Base-by-base conservation (phyloP, 1,140 invertebrate genomes). In the Aphelinus atriplicis region DNA sequence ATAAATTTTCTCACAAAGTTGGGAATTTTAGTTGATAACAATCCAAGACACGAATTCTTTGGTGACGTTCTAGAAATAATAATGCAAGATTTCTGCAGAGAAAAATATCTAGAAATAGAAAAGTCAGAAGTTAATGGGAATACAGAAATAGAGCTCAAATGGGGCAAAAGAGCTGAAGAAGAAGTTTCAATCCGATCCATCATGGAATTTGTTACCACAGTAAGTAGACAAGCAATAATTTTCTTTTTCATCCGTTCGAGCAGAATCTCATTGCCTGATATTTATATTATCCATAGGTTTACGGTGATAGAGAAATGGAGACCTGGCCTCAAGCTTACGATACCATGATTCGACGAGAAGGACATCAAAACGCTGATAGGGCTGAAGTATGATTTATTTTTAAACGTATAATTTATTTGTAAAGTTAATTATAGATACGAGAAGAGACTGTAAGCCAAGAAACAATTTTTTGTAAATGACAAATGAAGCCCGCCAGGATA, bases 41-140 rank as follows among this genome's bases (percentile, higher is more conserved):
- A 68, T 53, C 64, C 75, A n/a, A n/a, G 1, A 2, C 78, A 82
- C 66, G 46, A 73, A 7, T 78, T 80, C 4, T 86, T 86, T 78
- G 84, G 84, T 10, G 64, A 85, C 58, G 75, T 84, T 3, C 75
- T 82, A 2, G 53, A 78, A 0, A 74, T 82, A 43, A 66, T 86
- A 63, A 77, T 80, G 47, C n/a, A 87, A 85, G 80, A 82, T 6
- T 87, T 86, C 70, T 77, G 82, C 26, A 77, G 73, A 26, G 80
- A 84, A 63, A 78, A 71, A 62, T 86, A 86, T 62, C 64, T 86
- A 2, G 63, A 79, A 2, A 0, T 57, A 76, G 75, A 55, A 53
- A 26, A 69, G 3, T 43, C 0, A 53, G 62, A 66, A 60, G 76
- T 42, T 53, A 57, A 48, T 2, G 78, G 79, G 7, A 64, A 62